phyloP scores from a whole-genome alignment of 2,113 vertebrate species.

The Ciconia maguari region DNA sequence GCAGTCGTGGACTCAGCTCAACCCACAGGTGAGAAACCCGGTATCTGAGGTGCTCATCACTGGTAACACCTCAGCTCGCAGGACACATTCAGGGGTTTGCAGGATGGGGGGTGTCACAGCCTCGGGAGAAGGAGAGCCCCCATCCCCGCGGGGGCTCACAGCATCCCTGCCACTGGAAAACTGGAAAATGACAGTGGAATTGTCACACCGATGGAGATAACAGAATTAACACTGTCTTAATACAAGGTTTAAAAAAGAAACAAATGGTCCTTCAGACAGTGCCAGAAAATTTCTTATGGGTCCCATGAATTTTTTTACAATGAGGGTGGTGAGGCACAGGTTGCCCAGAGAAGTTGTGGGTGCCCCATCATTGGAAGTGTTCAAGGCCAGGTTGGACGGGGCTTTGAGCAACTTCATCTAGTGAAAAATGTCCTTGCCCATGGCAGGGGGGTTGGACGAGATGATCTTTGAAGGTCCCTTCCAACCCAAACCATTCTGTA shows the following conservation, averaged over 20 bases:
- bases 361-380: neutral
- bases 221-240: neutral
- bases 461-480: neutral
- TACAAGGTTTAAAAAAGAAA: neutral
- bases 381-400: neutral
- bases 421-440: no score
- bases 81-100: neutral
- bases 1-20: neutral
- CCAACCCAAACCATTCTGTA: neutral
- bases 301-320: neutral
- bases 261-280: neutral
- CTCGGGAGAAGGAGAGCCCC: neutral
- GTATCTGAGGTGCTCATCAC: no score
- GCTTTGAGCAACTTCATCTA: neutral
- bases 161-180: neutral
- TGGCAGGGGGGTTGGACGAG: neutral
- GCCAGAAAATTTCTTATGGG: neutral
- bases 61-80: neutral
- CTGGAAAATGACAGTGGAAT: neutral
- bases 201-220: neutral
- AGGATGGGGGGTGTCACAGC: neutral
- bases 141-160: rapidly evolving
- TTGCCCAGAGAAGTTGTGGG: neutral
- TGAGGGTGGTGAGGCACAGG: neutral
- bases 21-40: neutral